These are phyloP conservation scores for Melopsittacus undulatus DNA, from an alignment of 2,797 vertebrate genomes.

Conservation along the genomic window DNA sequence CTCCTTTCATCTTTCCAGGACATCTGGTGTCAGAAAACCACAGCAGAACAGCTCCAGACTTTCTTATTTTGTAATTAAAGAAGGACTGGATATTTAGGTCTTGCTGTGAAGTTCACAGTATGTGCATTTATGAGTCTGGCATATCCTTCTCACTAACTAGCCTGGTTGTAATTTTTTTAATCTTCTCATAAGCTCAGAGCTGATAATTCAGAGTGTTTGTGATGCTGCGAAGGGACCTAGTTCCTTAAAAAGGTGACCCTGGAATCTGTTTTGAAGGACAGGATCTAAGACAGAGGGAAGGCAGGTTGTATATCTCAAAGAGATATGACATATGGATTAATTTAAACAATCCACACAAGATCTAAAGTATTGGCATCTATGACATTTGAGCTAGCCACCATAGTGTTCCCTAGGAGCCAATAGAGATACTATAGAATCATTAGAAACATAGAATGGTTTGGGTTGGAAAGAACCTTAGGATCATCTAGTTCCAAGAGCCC, in stretches of 20 bases:
- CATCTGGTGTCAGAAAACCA: slow-evolving; percentile 46
- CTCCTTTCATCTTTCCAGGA: slow-evolving; percentile 28
- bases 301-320: neutral
- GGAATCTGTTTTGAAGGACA: neutral
- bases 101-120: slow-evolving; percentile 65
- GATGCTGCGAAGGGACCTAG: slow-evolving; percentile 54
- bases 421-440: neutral
- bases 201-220: slow-evolving; percentile 30
- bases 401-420: neutral
- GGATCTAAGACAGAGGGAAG: neutral
- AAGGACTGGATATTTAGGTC: slow-evolving; percentile 27
- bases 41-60: slow-evolving; percentile 45
- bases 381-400: neutral
- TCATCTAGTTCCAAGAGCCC: neutral
- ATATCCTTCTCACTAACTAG: slow-evolving; percentile 11
- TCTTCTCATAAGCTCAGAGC: slow-evolving; percentile 14
- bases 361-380: neutral
- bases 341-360: neutral
- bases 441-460: neutral
- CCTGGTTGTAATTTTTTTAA: slow-evolving; percentile 4
- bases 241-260: slow-evolving; percentile 54
- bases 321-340: neutral
- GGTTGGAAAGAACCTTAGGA: neutral
- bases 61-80: slow-evolving; percentile 58
- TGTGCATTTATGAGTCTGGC: slow-evolving; percentile 52